phyloP scores from a whole-genome alignment of 2,113 vertebrate genomes.

The Deroptyus accipitrinus region DNA sequence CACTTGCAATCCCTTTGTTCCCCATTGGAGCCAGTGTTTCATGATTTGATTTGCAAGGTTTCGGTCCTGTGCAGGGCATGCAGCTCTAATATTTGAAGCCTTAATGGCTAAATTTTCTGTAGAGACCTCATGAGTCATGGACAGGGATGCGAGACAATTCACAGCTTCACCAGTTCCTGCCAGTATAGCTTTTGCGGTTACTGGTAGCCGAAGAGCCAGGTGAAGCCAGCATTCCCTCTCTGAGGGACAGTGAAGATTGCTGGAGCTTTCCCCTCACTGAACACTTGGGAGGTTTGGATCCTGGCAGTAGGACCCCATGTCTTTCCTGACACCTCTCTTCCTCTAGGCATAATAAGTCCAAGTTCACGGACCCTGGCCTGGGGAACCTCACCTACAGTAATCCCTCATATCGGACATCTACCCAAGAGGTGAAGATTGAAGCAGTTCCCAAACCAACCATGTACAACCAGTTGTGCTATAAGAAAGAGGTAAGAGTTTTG shows the following conservation, averaged over 20 bases:
- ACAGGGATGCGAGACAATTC: background rate
- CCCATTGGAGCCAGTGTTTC: background rate
- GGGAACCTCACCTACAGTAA: conserved; percentile 98
- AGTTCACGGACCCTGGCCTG: conserved; percentile 90
- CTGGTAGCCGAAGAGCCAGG: background rate
- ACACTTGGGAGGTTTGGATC: background rate
- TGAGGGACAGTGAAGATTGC: background rate
- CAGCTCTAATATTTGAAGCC: background rate
- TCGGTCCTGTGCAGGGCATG: background rate
- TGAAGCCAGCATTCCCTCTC: background rate
- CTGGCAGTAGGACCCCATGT: background rate
- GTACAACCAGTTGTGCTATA: conserved; percentile 95
- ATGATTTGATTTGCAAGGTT: background rate
- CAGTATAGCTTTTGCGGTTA: background rate
- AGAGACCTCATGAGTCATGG: background rate
- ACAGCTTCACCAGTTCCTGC: background rate
- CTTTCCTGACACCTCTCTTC: conserved; percentile 26
- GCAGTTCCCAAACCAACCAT: conserved; percentile 88
- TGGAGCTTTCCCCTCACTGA: background rate
- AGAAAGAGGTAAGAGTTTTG: conserved; percentile 88
- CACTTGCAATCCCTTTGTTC: background rate
- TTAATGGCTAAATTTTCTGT: background rate
- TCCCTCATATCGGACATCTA: conserved; percentile 95
- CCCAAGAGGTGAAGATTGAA: conserved; percentile 98
- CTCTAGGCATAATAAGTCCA: conserved; percentile 91